Evolutionary conservation across 2,888 invertebrate genomes (phyloP), one percentile per base, ranked within the genome.

Genomic region (Rhagonycha fulva): DNA sequence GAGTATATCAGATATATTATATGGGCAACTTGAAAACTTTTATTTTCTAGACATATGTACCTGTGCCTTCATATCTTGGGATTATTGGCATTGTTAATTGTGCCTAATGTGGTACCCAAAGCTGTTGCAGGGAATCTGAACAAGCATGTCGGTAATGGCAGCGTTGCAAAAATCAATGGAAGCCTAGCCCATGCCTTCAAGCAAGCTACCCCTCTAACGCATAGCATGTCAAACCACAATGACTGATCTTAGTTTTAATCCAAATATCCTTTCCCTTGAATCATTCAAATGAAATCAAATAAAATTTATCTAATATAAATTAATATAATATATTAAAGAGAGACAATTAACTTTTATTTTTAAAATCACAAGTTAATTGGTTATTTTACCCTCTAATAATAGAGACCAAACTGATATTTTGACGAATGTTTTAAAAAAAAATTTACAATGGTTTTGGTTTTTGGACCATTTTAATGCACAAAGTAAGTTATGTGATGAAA

Each of bases 1-100:
- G 90, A 90, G 93, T 89, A 79, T 14, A n/a, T n/a, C n/a, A n/a
- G n/a, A n/a, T 61, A 7, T 23, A 12, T 7, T 7, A 2, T 9
- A 9, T 9, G 61, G 12, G 61, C 19, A 3, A 62, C 19, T 19
- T 62, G 19, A 5, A 69, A 19, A 68, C 2, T n/a, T 71, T 74
- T 76, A 73, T 60, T 14, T 85, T 84, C 9, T 81, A 87, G 87
- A 85, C 84, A 85, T 82, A 85, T 89, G 86, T 88, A 87, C 83
- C 87, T 88, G 88, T 87, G 88, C 84, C 84, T 88, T 82, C 89
- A 89, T 80, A 81, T 88, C 70, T 81, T 84, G 71, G 88, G 85
- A 68, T 73, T 86, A 63, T 70, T 85, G 77, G 85, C 85, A 28
- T 83, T 87, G 73, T 76, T 86, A 70, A 75, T 87, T 74, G 83